A percentile compares a stretch with the other conserved stretches of the same genome.
phyloP scores from a whole-genome alignment of 2,888 invertebrate genomes.

The Drepana falcataria region DNA sequence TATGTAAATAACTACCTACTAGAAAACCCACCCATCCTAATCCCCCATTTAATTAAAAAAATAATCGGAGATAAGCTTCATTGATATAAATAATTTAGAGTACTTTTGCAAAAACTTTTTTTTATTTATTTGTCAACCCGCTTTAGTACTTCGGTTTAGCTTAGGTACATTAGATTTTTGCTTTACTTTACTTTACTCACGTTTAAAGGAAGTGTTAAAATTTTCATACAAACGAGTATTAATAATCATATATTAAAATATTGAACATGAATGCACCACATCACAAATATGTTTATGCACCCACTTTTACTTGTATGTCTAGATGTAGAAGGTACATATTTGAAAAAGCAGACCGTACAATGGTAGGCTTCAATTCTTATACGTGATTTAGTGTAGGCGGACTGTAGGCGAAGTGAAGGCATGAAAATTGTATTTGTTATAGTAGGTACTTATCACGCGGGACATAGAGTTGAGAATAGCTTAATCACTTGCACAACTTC shows the following conservation, averaged over 20 bases:
- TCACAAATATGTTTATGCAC: not conserved
- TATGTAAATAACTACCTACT: too few relatives aligned
- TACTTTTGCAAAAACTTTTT: too few relatives aligned
- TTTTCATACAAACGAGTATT: not conserved
- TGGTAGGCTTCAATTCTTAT: not conserved
- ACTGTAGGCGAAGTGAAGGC: constrained; percentile 10
- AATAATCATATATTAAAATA: constrained; percentile 1
- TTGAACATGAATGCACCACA: constrained; percentile 2
- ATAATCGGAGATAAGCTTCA: too few relatives aligned
- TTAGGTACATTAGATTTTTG: too few relatives aligned
- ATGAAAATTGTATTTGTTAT: not conserved
- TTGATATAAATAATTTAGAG: too few relatives aligned
- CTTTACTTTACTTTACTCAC: too few relatives aligned
- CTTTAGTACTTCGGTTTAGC: too few relatives aligned
- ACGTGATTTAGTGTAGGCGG: constrained; percentile 11
- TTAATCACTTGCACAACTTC: not conserved
- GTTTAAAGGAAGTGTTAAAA: not conserved
- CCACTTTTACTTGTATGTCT: not conserved
- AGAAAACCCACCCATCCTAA: too few relatives aligned
- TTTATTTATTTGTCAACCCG: too few relatives aligned
- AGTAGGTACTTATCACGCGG: not conserved
- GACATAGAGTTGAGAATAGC: not conserved
- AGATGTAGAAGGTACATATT: not conserved
- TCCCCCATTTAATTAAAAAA: too few relatives aligned
- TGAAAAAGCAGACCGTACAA: not conserved